Conservation (phyloP, 2,888 invertebrate genomes). For the Dicyrtomina minuta region DNA sequence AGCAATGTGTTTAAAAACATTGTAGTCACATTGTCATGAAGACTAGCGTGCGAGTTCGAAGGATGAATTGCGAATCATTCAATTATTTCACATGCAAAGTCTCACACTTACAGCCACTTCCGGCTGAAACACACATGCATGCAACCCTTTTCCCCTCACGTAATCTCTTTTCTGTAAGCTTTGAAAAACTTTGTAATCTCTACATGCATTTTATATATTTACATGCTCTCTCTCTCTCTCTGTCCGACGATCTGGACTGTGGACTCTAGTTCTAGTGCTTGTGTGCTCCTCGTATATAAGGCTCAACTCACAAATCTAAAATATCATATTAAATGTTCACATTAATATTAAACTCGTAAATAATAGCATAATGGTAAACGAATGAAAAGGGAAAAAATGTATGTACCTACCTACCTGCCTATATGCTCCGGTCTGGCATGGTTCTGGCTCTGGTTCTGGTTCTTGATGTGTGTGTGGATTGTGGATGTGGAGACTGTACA, state of each 20-base stretch:
- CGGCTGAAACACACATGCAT: conserved; percentile 48
- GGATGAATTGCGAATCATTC: conserved; percentile 54
- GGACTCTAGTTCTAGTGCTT: not conserved
- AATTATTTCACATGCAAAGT: conserved; percentile 54
- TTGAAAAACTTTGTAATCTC: not conserved
- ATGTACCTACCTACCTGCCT: conserved; percentile 9
- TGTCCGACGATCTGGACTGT: conserved; percentile 1
- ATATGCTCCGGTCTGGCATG: too few relatives aligned
- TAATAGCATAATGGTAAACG: not conserved
- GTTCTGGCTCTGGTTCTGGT: too few relatives aligned
- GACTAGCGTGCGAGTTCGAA: conserved; percentile 31
- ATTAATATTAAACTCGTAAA: not conserved
- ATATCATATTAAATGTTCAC: not conserved
- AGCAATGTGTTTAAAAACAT: conserved; percentile 45
- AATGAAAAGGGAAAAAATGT: conserved; percentile 8
- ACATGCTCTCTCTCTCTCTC: conserved; percentile 11
- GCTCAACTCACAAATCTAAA: not conserved
- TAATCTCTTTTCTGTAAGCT: conserved; percentile 11
- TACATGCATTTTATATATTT: not conserved
- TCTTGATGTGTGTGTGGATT: too few relatives aligned
- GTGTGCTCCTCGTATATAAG: too few relatives aligned
- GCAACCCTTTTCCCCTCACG: conserved; percentile 33
- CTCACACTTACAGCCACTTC: conserved; percentile 53
- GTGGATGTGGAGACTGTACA: too few relatives aligned
- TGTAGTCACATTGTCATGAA: conserved; percentile 52